Base-by-base conservation (phyloP, 1,140 invertebrate species). In the Bicyclus anynana region DNA sequence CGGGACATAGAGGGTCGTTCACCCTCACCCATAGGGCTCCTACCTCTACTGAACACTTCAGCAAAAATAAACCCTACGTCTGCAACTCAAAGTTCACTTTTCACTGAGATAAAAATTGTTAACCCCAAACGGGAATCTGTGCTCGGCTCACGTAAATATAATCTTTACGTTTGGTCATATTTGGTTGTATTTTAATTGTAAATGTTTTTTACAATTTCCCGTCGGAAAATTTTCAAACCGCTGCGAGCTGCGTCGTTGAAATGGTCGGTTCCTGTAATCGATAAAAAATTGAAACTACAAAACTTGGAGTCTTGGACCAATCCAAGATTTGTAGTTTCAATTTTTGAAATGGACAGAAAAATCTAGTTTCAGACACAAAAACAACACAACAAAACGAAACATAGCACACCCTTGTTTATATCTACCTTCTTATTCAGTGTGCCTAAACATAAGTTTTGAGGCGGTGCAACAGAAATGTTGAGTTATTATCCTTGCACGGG, bases 1-100 rank as follows among this genome's bases (percentile, higher is more conserved):
- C 53, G 49, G 40, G 47, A 53, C 33, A 58, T 52, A 21, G 57
- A 53, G 61, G 53, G 60, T 58, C 60, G 60, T 62, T 62, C 60
- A 62, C 50, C 60, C 54, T 40, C 37, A 16, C 37, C 23, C 7
- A 23, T 40, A 40, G 37, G 1, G 13, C 16, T 17, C 0, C n/a
- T 5, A 17, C 16, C 13, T 16, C 13, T 17, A 5, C 3, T 4
- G 5, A 3, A 16, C 2, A 40, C 2, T 16, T 1, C 37, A 9
- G 37, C 16, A 0, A 17, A 40, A 40, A 40, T 14, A 33, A 5
- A 2, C 16, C 14, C 13, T 17, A 40, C 1, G 5, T 38, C 37
- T 9, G 10, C 2, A 5, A 9, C 3, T 16, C 12, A 40, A 40
- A 17, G 37, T 17, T 0, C 9, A 40, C 2, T 40, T 40, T 40